Evolutionary conservation across 2,888 invertebrate genomes (phyloP), one percentile per base, ranked within the genome.

Genomic region (Sphinx pinastri): DNA sequence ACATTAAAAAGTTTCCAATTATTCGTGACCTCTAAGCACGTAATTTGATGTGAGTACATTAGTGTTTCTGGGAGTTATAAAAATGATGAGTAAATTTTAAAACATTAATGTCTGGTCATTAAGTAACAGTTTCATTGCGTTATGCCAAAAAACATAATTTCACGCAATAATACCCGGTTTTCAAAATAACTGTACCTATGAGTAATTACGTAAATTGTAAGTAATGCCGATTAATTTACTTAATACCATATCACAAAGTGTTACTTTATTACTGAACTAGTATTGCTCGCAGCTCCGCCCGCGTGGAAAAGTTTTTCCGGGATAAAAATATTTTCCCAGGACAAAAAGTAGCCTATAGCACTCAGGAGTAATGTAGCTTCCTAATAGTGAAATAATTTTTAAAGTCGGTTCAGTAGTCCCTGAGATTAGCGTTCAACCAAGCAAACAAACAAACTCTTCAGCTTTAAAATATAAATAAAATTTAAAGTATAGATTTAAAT

Each of bases 1-100:
- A 63, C 49, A 49, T 63, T 49, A 63, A 49, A 57, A 47, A 49
- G 63, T 63, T 49, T 13, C 63, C 60, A 45, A 60, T 60, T 60
- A 60, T 60, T 60, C 60, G 47, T 49, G 63, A 63, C 63, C 49
- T 63, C 49, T 47, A 19, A 12, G 19, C 16, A 12, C 7, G 49
- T 63, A 63, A 63, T 63, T 25, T 63, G 19, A 16, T 16, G 47
- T 60, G 12, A 16, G 12, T 45, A 60, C 13, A 63, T 63, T 63
- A 19, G 7, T 16, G 12, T 13, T 16, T 63, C 4, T 16, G 10
- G 16, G 16, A 7, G 13, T 12, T 45, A 63, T 25, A 59, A 60
- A 59, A 60, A 16, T 2, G 19, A 63, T 63, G 19, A 49, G 63
- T 16, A 49, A 63, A 45, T 13, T 11, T 19, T 63, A 63, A 49